A percentile compares a stretch with the other conserved stretches of the same genome.
phyloP scores from a whole-genome alignment of 2,797 vertebrate genomes.

The Carcharodon carcharias region DNA sequence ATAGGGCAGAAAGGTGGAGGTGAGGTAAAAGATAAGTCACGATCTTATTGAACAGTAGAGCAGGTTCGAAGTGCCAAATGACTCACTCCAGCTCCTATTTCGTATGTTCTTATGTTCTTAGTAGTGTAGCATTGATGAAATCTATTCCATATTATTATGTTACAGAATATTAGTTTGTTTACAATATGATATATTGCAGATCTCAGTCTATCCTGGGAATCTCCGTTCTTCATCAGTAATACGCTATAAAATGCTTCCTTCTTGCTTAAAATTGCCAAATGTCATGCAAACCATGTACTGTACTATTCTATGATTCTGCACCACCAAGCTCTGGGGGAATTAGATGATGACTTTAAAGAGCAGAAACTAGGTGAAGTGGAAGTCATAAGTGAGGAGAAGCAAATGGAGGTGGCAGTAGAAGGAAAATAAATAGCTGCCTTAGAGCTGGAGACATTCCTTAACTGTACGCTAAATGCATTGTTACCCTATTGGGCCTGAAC shows the following conservation, averaged over 20 bases:
- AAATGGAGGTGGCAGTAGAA: not conserved
- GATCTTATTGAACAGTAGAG: too few species aligned
- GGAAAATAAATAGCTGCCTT: not conserved
- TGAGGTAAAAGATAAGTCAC: not conserved
- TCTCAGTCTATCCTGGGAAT: not conserved
- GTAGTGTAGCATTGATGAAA: not conserved
- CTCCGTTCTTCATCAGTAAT: not conserved
- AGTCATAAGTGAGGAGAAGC: not conserved
- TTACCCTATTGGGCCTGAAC: not conserved
- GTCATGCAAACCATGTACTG: too few species aligned
- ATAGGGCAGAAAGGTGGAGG: not conserved
- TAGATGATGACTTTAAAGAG: not conserved
- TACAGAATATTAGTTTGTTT: not conserved
- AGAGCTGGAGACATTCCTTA: not conserved
- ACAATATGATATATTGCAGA: not conserved
- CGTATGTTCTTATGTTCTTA: not conserved
- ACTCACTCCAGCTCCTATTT: not conserved
- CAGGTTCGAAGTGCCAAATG: not conserved
- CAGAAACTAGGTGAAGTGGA: not conserved
- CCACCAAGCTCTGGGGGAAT: not conserved
- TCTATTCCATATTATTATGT: not conserved
- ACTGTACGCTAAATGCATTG: not conserved
- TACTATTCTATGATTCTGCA: too few species aligned
- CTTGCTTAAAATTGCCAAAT: not conserved
- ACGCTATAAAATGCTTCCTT: not conserved